Evolutionary conservation across 2,888 invertebrate species (phyloP), one percentile per base, ranked within the genome.

Genomic region (Lissonota sp.): DNA sequence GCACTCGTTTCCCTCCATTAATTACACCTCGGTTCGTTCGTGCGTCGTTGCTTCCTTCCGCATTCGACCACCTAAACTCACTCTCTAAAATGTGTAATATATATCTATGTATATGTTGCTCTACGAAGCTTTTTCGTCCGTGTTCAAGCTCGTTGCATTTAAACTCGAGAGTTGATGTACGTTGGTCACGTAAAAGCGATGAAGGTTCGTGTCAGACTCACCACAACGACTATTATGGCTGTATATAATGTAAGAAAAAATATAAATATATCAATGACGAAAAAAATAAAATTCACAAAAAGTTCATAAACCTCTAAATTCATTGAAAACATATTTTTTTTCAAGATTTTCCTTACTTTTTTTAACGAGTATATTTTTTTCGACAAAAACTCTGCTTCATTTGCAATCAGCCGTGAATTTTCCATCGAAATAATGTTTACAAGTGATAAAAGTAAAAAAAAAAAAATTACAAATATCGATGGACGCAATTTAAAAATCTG

Each of bases 1-100:
- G 60, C 16, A 58, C 49, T 74, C 69, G 66, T 66, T 58, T 74
- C 80, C 72, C 67, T 80, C 79, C 83, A 86, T 86, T 87, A 88
- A 88, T 88, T 87, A 87, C 83, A 79, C 80, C 84, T 79, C 79
- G 77, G 73, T 76, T 80, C 76, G 75, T 82, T 83, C 79, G 75
- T 80, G 78, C 73, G 69, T 73, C 63, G 53, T 69, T 80, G 51
- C 66, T 58, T 80, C 73, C 77, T 80, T 77, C 75, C 78, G 63
- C 75, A 71, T 67, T 83, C 73, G 70, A 77, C 69, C 73, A 72
- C 72, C 49, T 66, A 64, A 39, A 53, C 69, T 60, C 49, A 51
- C 37, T 57, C 26, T 57, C 8, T 57, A 44, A 1, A 16, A n/a
- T 55, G 6, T 44, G n/a, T n/a, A n/a, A 10, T 44, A 12, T 12